These are phyloP conservation scores for Drosophila carrolli DNA, from an alignment of 1,140 invertebrate genomes.

Conservation along the genomic window DNA sequence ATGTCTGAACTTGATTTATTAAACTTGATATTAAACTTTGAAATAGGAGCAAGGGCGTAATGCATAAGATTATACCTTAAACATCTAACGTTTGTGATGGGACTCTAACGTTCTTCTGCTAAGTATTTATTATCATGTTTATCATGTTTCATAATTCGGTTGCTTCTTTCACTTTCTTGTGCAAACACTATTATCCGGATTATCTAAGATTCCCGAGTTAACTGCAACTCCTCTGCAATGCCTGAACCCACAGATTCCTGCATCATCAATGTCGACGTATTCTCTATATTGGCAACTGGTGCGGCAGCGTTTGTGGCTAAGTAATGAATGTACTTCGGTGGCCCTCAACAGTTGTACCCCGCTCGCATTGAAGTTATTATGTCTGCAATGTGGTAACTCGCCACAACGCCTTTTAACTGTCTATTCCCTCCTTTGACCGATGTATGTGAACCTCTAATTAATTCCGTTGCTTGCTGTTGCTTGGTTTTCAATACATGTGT, in stretches of 20 bases:
- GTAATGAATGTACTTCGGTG: conserved; percentile 65
- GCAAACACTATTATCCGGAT: not conserved
- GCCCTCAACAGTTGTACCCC: conserved; percentile 37
- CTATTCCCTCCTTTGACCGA: conserved; percentile 1
- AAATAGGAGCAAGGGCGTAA: no score
- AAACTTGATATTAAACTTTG: conserved; percentile 11
- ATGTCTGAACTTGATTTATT: no score
- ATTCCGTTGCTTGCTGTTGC: conserved; percentile 37
- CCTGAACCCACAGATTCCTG: conserved; percentile 2
- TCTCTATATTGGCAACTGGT: conserved; percentile 35
- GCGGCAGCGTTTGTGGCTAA: conserved; percentile 50
- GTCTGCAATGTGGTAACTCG: conserved; percentile 35
- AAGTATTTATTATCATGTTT: not conserved
- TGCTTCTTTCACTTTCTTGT: not conserved
- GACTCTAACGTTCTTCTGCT: not conserved
- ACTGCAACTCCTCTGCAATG: not conserved
- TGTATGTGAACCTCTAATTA: conserved; percentile 58
- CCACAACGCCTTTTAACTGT: not conserved
- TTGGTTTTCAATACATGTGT: conserved; percentile 56
- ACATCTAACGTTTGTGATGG: not conserved
- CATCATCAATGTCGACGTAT: conserved; percentile 14
- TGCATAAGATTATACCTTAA: no score
- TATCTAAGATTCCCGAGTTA: not conserved
- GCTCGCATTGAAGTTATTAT: conserved; percentile 55
- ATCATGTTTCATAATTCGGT: not conserved